phyloP scores from a whole-genome alignment of 2,797 vertebrate species.

The Eulemur albifrons region DNA sequence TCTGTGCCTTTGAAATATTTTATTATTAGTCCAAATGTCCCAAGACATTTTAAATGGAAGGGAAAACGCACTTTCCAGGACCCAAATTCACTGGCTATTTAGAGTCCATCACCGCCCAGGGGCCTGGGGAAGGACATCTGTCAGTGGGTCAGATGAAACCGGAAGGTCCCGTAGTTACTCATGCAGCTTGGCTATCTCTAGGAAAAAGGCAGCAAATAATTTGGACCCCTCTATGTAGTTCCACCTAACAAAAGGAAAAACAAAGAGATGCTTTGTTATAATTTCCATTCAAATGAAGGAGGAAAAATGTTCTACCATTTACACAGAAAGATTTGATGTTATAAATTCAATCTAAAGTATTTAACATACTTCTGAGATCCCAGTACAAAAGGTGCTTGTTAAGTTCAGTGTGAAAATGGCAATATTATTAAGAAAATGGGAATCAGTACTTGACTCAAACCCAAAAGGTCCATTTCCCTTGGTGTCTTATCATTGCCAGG shows the following conservation, averaged over 20 bases:
- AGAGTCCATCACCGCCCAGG: not conserved
- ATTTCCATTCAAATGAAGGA: not conserved
- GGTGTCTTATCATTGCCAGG: not conserved
- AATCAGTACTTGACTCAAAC: not conserved
- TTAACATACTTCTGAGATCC: not conserved
- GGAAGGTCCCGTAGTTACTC: not conserved
- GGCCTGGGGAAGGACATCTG: not conserved
- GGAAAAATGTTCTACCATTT: not conserved
- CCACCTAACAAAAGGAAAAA: slow-evolving; percentile 82
- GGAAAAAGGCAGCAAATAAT: slow-evolving; percentile 88
- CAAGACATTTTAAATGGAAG: not conserved
- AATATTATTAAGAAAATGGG: not conserved
- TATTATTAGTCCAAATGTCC: not conserved
- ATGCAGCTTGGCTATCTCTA: slow-evolving; percentile 83
- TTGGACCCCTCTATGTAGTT: slow-evolving; percentile 95
- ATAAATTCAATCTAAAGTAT: not conserved
- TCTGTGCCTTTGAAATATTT: not conserved
- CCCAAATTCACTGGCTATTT: not conserved
- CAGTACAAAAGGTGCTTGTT: not conserved
- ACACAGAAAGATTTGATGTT: not conserved
- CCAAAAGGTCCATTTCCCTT: not conserved
- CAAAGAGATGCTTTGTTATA: not conserved
- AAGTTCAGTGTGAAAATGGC: not conserved
- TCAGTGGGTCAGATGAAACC: not conserved
- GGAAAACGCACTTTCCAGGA: not conserved